These are phyloP conservation scores for Grallaria varia DNA, from an alignment of 2,113 vertebrate species.

Conservation along the genomic window DNA sequence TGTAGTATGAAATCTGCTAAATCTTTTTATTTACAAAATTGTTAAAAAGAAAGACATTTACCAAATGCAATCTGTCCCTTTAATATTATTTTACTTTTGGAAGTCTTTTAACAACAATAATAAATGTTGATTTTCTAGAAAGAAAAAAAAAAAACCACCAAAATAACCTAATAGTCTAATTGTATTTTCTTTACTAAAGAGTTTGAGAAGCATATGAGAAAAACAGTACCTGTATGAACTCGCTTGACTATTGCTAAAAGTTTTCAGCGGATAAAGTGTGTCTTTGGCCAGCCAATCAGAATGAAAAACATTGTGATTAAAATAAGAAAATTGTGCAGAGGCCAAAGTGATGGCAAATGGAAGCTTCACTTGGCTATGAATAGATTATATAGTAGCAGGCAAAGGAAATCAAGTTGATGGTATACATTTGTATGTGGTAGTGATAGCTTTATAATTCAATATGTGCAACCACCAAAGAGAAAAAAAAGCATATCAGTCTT, in stretches of 20 bases:
- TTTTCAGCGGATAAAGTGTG: background rate
- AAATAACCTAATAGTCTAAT: background rate
- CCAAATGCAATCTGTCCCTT: background rate
- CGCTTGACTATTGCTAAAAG: background rate
- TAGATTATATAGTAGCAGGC: background rate
- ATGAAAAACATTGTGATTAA: background rate
- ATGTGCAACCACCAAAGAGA: conserved; percentile 10
- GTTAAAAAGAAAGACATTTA: background rate
- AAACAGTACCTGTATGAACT: background rate
- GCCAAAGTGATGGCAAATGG: conserved; percentile 9
- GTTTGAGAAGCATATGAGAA: background rate
- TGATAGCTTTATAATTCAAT: conserved; percentile 40
- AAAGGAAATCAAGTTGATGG: conserved; percentile 20
- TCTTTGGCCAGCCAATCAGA: background rate
- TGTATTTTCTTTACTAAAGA: background rate
- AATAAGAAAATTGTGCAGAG: background rate
- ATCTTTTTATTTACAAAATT: background rate
- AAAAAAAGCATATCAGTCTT: background rate
- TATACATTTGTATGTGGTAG: background rate
- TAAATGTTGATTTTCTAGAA: background rate
- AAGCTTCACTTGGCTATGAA: background rate
- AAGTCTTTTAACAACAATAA: background rate
- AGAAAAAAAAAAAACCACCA: background rate
- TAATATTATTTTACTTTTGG: background rate
- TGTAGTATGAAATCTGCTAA: background rate